Evolutionary conservation across 1,140 invertebrate species (phyloP), one percentile per base, ranked within the genome.

Genomic region (Musca vetustissima): DNA sequence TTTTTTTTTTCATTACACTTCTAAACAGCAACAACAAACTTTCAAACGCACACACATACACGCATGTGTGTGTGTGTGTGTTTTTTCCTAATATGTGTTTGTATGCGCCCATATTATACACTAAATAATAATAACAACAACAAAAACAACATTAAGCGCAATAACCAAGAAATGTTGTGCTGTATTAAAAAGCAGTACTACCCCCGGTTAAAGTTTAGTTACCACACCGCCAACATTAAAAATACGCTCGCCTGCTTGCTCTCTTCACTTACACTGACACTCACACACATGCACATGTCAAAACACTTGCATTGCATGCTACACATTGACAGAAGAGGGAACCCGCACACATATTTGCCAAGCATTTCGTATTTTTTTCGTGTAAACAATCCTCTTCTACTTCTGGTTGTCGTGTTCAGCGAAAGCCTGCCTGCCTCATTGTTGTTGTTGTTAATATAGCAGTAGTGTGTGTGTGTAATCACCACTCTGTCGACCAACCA

Each of bases 121-220:
- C 36, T 43, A 43, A 43, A 43, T 13, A 43, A 43, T 13, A 52
- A 52, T 21, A 52, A 55, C 53, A 32, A 59, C 25, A 59, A 32
- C 25, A 59, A 59, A 14, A 59, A 59, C 8, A 52, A 55, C 53
- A 43, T 1, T 7, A 43, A 43, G 36, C 6, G 36, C 13, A 59
- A 59, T 28, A 59, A 59, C 53, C 25, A 59, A 19, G 21, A 52
- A 52, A 3, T 32, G 14, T 17, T 32, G 8, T 32, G 14, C 11
- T 32, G 8, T 59, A 59, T 32, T 59, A 19, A 59, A 59, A 59
- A 59, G 70, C 67, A 66, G n/a, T n/a, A n/a, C n/a, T n/a, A n/a
- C 32, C 50, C 57, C 68, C 67, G 69, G 67, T 68, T 71, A 53
- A 53, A 68, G 69, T 48, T 55, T 69, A 70, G 67, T 72, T 76